phyloP scores from a whole-genome alignment of 2,888 invertebrate genomes.

The Cyclophora punctaria region DNA sequence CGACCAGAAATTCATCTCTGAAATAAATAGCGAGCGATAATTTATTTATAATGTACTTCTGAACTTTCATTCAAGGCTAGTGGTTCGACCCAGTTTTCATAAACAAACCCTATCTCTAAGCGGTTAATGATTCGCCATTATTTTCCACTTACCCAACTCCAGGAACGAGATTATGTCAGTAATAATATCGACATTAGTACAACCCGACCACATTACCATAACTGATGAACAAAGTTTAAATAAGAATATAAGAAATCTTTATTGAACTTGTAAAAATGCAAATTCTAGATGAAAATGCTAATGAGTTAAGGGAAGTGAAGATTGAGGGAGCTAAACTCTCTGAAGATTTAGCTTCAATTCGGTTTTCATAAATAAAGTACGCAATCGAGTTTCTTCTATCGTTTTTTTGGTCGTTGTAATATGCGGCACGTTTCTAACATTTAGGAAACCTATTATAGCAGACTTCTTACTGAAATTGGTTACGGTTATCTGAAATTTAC shows the following conservation, averaged over 20 bases:
- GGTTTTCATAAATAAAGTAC: slow-evolving; percentile 18
- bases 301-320: slow-evolving; percentile 20
- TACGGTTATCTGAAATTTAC: neutral
- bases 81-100: too few relatives aligned
- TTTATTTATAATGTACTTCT: too few relatives aligned
- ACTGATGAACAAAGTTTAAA: slow-evolving; percentile 18
- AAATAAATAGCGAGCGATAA: too few relatives aligned
- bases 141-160: slow-evolving; percentile 5
- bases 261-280: slow-evolving; percentile 22
- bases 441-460: slow-evolving; percentile 12
- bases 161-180: slow-evolving; percentile 8
- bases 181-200: slow-evolving; percentile 13
- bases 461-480: neutral
- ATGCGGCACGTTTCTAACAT: slow-evolving; percentile 16
- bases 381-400: neutral
- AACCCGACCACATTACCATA: slow-evolving; percentile 15
- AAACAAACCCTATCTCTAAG: neutral
- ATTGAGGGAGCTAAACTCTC: slow-evolving; percentile 15
- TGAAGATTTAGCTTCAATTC: slow-evolving; percentile 20
- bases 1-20: too few relatives aligned
- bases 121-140: slow-evolving; percentile 1
- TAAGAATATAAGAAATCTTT: slow-evolving; percentile 14
- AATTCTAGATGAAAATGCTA: slow-evolving; percentile 25
- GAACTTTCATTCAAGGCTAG: too few relatives aligned
- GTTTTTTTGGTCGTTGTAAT: slow-evolving; percentile 1